Percentiles rank a stretch among this genome's conserved stretches.
Evolutionary conservation across 2,113 vertebrate genomes (phyloP).

Genomic region (Mola mola): DNA sequence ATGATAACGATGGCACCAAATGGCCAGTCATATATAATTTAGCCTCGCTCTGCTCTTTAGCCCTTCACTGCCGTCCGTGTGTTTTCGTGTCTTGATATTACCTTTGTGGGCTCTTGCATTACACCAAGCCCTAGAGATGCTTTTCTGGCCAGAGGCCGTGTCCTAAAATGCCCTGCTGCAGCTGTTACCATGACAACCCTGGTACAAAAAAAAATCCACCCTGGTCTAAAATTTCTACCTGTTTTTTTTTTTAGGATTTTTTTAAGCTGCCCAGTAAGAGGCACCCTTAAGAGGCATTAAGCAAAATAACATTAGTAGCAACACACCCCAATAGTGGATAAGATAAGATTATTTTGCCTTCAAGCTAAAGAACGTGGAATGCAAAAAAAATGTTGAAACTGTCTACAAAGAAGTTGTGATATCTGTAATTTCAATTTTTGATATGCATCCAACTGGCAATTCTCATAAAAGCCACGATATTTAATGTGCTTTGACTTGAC

Average conservation of each 20-base stretch:
- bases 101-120: conserved; percentile 44
- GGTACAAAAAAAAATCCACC: conserved; percentile 12
- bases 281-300: too few relatives aligned
- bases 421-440: too few relatives aligned
- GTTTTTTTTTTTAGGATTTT: conserved; percentile 43
- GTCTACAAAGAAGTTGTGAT: too few relatives aligned
- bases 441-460: too few relatives aligned
- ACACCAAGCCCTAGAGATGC: conserved; percentile 47
- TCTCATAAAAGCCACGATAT: too few relatives aligned
- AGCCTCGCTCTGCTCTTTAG: conserved; percentile 34
- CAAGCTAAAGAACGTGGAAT: too few relatives aligned
- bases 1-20: conserved; percentile 57
- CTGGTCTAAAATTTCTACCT: conserved; percentile 44
- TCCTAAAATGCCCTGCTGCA: conserved; percentile 69
- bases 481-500: too few relatives aligned
- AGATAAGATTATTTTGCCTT: too few relatives aligned
- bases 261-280: too few relatives aligned
- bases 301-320: too few relatives aligned
- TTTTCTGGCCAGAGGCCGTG: conserved; percentile 45
- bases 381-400: too few relatives aligned
- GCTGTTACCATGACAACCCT: conserved; percentile 78
- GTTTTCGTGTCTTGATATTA: conserved; percentile 57
- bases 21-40: conserved; percentile 32
- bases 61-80: conserved; percentile 33
- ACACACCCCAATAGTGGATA: too few relatives aligned